These are phyloP conservation scores for Stramonita haemastoma DNA, from an alignment of 2,888 invertebrate species.

Conservation along the genomic window DNA sequence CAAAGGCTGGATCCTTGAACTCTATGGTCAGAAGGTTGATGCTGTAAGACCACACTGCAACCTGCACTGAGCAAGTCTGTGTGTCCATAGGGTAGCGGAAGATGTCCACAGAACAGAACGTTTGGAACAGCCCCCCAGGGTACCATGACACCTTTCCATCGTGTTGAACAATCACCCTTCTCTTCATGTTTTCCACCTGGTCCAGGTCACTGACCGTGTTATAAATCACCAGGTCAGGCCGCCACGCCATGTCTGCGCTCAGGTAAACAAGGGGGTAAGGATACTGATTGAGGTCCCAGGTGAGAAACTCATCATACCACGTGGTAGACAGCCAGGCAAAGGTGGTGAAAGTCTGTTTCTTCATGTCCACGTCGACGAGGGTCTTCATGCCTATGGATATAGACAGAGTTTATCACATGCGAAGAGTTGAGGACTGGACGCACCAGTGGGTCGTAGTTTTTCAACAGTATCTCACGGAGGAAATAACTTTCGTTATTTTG, in stretches of 20 bases:
- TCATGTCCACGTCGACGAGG: constrained; percentile 33
- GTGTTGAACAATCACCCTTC: neutral
- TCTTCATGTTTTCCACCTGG: constrained; percentile 24
- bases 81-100: constrained; percentile 31
- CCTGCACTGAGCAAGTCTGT: constrained; percentile 29
- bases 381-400: constrained; percentile 27
- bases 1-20: neutral
- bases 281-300: constrained; percentile 5
- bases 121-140: constrained; percentile 34
- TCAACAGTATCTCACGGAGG: neutral
- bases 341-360: constrained; percentile 35
- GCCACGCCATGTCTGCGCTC: constrained; percentile 7
- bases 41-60: neutral
- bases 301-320: neutral
- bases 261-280: neutral
- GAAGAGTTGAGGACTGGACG: neutral
- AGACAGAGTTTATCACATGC: neutral
- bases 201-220: constrained; percentile 22
- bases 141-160: constrained; percentile 26
- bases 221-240: constrained; percentile 26
- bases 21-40: neutral
- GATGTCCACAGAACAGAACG: constrained; percentile 30
- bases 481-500: constrained; percentile 35
- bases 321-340: constrained; percentile 23
- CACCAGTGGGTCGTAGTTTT: constrained; percentile 4